Percentiles rank a stretch among this genome's conserved stretches.
These are phyloP conservation scores for Thymelicus lineola DNA, from an alignment of 2,888 invertebrate species.

Conservation along the genomic window DNA sequence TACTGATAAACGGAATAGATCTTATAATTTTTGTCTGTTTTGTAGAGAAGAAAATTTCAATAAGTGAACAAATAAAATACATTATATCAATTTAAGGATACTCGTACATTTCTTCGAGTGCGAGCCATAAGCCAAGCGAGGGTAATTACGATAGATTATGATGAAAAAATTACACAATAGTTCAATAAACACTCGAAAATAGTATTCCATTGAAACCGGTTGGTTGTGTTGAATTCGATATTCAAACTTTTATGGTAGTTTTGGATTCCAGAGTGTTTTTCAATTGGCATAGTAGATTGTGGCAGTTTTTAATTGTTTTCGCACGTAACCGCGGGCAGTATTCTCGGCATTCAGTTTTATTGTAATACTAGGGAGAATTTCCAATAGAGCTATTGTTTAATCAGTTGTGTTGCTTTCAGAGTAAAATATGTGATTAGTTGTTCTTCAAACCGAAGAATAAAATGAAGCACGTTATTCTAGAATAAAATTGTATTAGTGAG, in stretches of 20 bases:
- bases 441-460: too few relatives aligned
- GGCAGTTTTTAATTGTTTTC: slow-evolving; percentile 1
- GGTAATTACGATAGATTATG: background rate
- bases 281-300: background rate
- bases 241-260: background rate
- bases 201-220: background rate
- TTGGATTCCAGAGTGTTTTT: background rate
- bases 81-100: too few relatives aligned
- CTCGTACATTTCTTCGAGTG: too few relatives aligned
- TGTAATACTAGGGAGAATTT: too few relatives aligned
- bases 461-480: background rate
- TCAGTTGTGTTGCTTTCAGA: background rate
- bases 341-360: slow-evolving; percentile 8
- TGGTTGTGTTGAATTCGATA: background rate
- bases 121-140: too few relatives aligned
- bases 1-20: too few relatives aligned
- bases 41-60: too few relatives aligned
- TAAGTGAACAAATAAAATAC: too few relatives aligned
- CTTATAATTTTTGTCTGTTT: too few relatives aligned
- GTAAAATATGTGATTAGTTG: too few relatives aligned
- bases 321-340: slow-evolving; percentile 5
- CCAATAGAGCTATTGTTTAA: slow-evolving; percentile 1
- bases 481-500: too few relatives aligned
- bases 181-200: background rate
- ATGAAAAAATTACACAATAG: background rate